Evolutionary conservation across 2,113 vertebrate species (phyloP).

Genomic region (Pyxicephalus adspersus): DNA sequence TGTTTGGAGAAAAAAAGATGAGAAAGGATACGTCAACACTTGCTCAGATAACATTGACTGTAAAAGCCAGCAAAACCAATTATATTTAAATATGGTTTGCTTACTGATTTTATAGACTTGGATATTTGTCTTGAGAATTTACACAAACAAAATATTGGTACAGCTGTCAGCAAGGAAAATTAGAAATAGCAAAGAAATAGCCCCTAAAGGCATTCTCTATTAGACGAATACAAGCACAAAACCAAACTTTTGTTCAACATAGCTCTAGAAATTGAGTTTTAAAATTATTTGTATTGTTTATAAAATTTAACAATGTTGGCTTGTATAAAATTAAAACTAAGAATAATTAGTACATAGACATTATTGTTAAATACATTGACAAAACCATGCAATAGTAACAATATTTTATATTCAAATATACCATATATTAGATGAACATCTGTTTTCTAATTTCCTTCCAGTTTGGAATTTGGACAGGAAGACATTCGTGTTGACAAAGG

Average conservation of each 20-base stretch:
- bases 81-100: slow-evolving; percentile 57
- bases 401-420: too few species aligned
- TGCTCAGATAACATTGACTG: slow-evolving; percentile 60
- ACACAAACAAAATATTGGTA: slow-evolving; percentile 60
- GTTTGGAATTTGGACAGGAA: too few species aligned
- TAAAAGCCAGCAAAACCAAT: slow-evolving; percentile 64
- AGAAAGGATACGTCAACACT: slow-evolving; percentile 59
- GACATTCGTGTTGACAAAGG: too few species aligned
- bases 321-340: too few species aligned
- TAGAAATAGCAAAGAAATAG: slow-evolving; percentile 57
- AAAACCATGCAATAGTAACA: too few species aligned
- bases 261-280: neutral
- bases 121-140: slow-evolving; percentile 63
- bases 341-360: too few species aligned
- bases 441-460: too few species aligned
- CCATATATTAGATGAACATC: too few species aligned
- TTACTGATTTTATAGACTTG: slow-evolving; percentile 59
- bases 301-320: too few species aligned
- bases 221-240: slow-evolving; percentile 56
- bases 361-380: too few species aligned
- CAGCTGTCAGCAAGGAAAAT: slow-evolving; percentile 62
- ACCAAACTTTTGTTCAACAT: neutral
- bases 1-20: slow-evolving; percentile 62
- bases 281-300: too few species aligned
- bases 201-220: slow-evolving; percentile 61